Percentiles rank a stretch among this genome's conserved stretches.
These are phyloP conservation scores for Volucella inflata DNA, from an alignment of 2,888 invertebrate genomes.

Conservation along the genomic window DNA sequence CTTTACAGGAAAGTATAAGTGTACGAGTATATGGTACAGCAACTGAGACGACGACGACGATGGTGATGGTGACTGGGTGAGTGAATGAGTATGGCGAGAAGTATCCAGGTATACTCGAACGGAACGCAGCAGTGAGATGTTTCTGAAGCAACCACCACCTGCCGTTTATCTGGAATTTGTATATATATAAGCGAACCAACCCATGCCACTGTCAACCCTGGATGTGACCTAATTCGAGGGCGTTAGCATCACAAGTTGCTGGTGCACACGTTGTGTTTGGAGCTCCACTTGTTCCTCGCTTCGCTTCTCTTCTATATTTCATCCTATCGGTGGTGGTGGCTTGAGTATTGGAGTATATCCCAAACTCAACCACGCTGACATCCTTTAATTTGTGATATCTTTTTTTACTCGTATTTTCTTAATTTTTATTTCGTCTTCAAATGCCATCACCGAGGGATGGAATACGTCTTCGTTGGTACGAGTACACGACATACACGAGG, in stretches of 20 bases:
- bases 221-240: conserved; percentile 76
- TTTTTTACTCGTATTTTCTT: background rate
- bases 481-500: conserved; percentile 1
- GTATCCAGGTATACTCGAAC: conserved; percentile 1
- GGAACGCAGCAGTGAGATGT: conserved; percentile 34
- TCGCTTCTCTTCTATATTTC: background rate
- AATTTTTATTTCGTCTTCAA: background rate
- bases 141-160: conserved; percentile 58
- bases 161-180: conserved; percentile 62
- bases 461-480: conserved; percentile 18
- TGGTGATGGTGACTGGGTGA: background rate
- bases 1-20: conserved; percentile 14
- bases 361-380: conserved; percentile 38
- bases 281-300: conserved; percentile 49
- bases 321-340: conserved; percentile 2
- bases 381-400: conserved; percentile 55
- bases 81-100: background rate
- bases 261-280: conserved; percentile 60
- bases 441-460: conserved; percentile 7
- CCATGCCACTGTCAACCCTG: conserved; percentile 75
- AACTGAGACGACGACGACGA: background rate
- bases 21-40: background rate
- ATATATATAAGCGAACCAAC: conserved; percentile 27
- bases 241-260: conserved; percentile 71
- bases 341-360: conserved; percentile 2